phyloP scores from a whole-genome alignment of 2,113 vertebrate genomes.

The Prunella fulvescens region DNA sequence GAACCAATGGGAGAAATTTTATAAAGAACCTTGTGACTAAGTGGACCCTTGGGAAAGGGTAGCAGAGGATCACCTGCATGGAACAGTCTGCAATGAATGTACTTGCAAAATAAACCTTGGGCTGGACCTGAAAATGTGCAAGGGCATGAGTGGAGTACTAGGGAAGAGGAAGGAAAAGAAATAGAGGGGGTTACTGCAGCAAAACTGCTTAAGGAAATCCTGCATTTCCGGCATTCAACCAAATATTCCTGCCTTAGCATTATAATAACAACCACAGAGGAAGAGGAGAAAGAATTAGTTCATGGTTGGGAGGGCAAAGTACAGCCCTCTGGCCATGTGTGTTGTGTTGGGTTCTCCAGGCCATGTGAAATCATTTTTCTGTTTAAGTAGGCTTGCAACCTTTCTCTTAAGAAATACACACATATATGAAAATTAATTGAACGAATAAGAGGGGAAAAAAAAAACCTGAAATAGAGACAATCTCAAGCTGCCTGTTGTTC shows the following conservation, averaged over 20 bases:
- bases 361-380: not conserved
- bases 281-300: not conserved
- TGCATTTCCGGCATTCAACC: not conserved
- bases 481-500: conserved; percentile 11
- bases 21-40: not conserved
- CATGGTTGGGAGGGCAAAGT: not conserved
- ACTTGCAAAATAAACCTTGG: not conserved
- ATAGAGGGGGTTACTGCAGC: not conserved
- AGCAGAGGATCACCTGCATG: not conserved
- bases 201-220: conserved; percentile 22
- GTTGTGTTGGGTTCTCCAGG: not conserved
- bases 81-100: not conserved
- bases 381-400: not conserved
- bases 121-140: not conserved
- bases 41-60: not conserved
- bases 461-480: not conserved
- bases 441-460: not conserved
- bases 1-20: not conserved
- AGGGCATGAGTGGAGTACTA: not conserved
- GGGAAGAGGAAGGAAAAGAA: not conserved
- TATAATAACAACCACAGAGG: not conserved
- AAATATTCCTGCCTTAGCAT: not conserved
- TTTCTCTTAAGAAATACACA: not conserved
- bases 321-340: not conserved
- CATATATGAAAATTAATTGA: not conserved